Base-by-base conservation (phyloP, 2,797 vertebrate species). In the Cottoperca gobio region DNA sequence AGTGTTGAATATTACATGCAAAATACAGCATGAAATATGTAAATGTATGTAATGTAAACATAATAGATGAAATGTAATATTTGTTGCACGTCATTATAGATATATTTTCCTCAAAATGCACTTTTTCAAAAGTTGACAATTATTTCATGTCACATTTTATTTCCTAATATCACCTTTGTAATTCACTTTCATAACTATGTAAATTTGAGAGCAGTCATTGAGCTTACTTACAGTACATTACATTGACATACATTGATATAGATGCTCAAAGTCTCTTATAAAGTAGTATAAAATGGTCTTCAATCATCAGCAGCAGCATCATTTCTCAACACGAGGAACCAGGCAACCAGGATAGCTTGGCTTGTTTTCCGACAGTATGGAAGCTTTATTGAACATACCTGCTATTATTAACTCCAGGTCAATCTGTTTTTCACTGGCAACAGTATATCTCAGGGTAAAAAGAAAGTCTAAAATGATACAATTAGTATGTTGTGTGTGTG, bases 381-480 rank as follows among this genome's bases (percentile, higher is more conserved):
- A 45, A n/a, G 40, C 31, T 33, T 35, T 42, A 21, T 24, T 37
- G 10, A 40, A 31, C 37, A 12, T 28, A 46, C 37, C 3, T 16
- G 11, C n/a, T 14, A 16, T 13, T 19, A 42, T 43, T 21, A n/a
- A 16, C 16, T 10, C 17, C 12, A 11, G 57, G 14, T 39, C 65
- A 24, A 4, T 33, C 13, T 49, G n/a, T 24, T 46, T 54, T 54
- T 33, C n/a, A 39, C 11, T 45, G 58, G 9, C 9, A 40, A 48
- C 7, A 14, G 31, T 57, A 14, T 57, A 12, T 31, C 24, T 61
- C 8, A 55, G 69, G 9, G 7, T 21, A 13, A 55, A 26, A 57
- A 42, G 6, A 35, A 28, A 39, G 13, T 39, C 14, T 71, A 46
- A 78, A 66, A n/a, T 48, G 19, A 43, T 35, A 57, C 28, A 78